Percentiles rank a stretch among this genome's conserved stretches.
Conservation (phyloP, 2,888 invertebrate genomes). For the Clunio marinus region DNA sequence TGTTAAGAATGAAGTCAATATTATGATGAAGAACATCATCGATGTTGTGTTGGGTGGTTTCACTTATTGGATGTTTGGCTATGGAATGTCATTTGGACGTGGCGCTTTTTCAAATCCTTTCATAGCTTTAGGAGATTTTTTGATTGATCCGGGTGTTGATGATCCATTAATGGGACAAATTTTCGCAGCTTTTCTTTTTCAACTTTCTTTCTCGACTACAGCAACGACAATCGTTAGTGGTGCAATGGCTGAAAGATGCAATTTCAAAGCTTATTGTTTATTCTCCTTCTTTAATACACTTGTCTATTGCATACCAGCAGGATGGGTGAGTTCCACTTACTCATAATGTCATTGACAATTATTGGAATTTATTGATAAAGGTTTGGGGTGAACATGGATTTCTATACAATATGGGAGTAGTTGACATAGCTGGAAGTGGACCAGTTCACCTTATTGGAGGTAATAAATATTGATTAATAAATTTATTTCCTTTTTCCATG, state of each 20-base stretch:
- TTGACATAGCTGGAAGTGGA: conserved; percentile 90
- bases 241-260: conserved; percentile 90
- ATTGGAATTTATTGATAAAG: conserved; percentile 60
- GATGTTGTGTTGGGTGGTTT: conserved; percentile 87
- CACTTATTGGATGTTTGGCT: conserved; percentile 94
- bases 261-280: conserved; percentile 85
- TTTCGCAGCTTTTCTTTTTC: conserved; percentile 85
- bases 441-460: conserved; percentile 82
- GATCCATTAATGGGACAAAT: conserved; percentile 78
- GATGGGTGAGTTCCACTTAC: conserved; percentile 74
- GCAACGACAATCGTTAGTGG: conserved; percentile 91
- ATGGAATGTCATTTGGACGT: conserved; percentile 83
- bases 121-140: conserved; percentile 78
- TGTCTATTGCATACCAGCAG: conserved; percentile 88
- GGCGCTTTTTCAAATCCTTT: conserved; percentile 70
- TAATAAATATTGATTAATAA: background rate
- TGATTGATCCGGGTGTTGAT: conserved; percentile 68
- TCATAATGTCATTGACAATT: background rate
- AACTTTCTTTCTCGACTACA: conserved; percentile 78
- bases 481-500: conserved; percentile 2
- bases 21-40: conserved; percentile 95
- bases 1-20: conserved; percentile 90
- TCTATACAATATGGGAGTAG: conserved; percentile 65
- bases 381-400: conserved; percentile 88
- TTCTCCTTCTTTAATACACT: conserved; percentile 85